Evolutionary conservation across 2,113 vertebrate species (phyloP).

Genomic region (Austrofundulus limnaeus): DNA sequence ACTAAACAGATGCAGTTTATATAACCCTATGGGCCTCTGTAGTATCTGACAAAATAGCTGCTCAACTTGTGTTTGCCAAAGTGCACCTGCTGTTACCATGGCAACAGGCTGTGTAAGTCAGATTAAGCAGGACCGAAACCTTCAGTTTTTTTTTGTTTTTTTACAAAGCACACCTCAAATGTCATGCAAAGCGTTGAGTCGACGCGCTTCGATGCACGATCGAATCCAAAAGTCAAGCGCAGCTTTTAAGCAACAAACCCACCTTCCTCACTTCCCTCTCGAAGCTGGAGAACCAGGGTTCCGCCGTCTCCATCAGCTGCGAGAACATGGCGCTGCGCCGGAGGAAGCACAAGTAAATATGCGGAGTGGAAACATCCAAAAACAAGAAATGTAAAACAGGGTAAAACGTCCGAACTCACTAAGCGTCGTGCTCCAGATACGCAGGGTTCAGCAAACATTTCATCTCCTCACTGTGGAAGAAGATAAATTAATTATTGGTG

Average conservation of each 20-base stretch:
- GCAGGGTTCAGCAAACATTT: conserved; percentile 89
- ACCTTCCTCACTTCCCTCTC: conserved; percentile 82
- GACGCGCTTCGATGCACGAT: conserved; percentile 4
- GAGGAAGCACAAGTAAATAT: background rate
- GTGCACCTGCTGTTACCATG: conserved; percentile 2
- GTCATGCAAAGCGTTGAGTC: background rate
- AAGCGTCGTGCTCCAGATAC: conserved; percentile 96
- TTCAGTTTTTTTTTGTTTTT: conserved; percentile 11
- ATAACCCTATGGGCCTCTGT: background rate
- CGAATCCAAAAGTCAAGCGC: conserved; percentile 1
- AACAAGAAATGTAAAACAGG: background rate
- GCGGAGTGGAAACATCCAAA: background rate
- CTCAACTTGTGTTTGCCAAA: conserved; percentile 9
- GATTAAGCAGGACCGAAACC: conserved; percentile 9
- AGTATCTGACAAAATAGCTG: background rate
- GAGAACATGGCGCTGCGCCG: conserved; percentile 78
- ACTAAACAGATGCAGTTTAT: background rate
- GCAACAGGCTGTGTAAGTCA: conserved; percentile 2
- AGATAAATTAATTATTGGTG: no score
- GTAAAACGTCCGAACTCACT: conserved; percentile 85
- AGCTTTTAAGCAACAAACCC: conserved; percentile 12
- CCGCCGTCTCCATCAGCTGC: conserved; percentile 82
- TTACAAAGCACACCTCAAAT: background rate
- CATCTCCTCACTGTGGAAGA: conserved; percentile 91
- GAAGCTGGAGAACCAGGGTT: conserved; percentile 83